phyloP scores from a whole-genome alignment of 2,113 vertebrate genomes.

The Entomyzon cyanotis region DNA sequence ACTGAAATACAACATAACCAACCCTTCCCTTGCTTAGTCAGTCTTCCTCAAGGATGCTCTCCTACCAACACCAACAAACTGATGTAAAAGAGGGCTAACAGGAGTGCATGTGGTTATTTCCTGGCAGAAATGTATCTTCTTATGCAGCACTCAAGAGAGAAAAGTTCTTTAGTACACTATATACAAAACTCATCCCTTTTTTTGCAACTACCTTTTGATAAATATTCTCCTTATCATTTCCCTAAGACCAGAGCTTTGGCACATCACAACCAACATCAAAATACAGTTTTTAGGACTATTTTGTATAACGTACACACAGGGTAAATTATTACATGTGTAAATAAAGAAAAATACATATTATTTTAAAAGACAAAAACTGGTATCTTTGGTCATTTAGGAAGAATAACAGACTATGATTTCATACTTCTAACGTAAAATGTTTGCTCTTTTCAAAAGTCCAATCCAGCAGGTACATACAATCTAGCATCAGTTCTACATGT shows the following conservation, averaged over 20 bases:
- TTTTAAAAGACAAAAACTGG: slow-evolving; percentile 37
- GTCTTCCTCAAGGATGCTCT: background rate
- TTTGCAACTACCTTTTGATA: background rate
- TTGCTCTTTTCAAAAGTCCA: background rate
- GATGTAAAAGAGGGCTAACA: background rate
- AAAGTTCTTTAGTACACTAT: background rate
- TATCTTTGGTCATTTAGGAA: slow-evolving; percentile 17
- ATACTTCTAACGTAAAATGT: slow-evolving; percentile 11
- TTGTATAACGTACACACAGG: background rate
- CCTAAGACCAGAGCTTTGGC: background rate
- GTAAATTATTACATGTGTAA: background rate
- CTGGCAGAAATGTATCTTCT: background rate
- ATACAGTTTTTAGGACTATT: background rate
- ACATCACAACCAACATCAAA: background rate
- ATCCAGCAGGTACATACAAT: background rate
- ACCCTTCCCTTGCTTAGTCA: background rate
- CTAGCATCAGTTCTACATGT: slow-evolving; percentile 16
- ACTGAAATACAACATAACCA: background rate
- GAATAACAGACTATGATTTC: background rate
- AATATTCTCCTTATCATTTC: background rate
- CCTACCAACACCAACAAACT: background rate
- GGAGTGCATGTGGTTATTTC: background rate
- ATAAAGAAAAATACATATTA: background rate
- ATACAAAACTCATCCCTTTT: background rate
- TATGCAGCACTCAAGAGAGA: background rate